Conservation (phyloP, 2,797 vertebrate genomes). For the Onychomys arenicola region DNA sequence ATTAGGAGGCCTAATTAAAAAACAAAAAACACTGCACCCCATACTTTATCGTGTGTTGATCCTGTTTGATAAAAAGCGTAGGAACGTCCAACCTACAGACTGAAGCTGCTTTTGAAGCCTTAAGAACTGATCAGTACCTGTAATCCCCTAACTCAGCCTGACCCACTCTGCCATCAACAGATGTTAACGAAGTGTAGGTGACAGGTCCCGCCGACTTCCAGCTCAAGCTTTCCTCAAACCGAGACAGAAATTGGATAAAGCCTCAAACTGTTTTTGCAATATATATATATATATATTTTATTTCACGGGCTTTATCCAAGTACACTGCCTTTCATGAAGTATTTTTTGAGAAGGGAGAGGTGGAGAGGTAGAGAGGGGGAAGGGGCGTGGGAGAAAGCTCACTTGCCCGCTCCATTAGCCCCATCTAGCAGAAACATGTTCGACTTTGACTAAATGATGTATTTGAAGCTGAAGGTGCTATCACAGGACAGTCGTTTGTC, state of each 20-base stretch:
- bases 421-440: not conserved
- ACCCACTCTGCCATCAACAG: not conserved
- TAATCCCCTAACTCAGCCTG: not conserved
- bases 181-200: not conserved
- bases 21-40: not conserved
- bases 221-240: not conserved
- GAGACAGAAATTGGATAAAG: not conserved
- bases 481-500: slow-evolving; percentile 98
- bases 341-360: slow-evolving; percentile 2
- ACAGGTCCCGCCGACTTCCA: not conserved
- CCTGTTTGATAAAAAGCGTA: not conserved
- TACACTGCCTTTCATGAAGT: slow-evolving; percentile 16
- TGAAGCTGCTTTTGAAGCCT: not conserved
- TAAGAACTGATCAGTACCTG: not conserved
- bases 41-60: too few relatives aligned
- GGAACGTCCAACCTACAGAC: not conserved
- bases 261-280: slow-evolving; percentile 70
- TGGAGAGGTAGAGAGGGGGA: too few relatives aligned
- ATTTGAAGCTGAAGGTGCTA: slow-evolving; percentile 99
- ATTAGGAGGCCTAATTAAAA: not conserved
- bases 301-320: slow-evolving; percentile 64
- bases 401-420: not conserved
- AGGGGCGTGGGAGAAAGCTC: not conserved
- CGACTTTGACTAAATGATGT: slow-evolving; percentile 91
- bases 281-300: slow-evolving; percentile 71